These are phyloP conservation scores for Bacillus rossius DNA, from an alignment of 1,140 invertebrate species.

Conservation along the genomic window DNA sequence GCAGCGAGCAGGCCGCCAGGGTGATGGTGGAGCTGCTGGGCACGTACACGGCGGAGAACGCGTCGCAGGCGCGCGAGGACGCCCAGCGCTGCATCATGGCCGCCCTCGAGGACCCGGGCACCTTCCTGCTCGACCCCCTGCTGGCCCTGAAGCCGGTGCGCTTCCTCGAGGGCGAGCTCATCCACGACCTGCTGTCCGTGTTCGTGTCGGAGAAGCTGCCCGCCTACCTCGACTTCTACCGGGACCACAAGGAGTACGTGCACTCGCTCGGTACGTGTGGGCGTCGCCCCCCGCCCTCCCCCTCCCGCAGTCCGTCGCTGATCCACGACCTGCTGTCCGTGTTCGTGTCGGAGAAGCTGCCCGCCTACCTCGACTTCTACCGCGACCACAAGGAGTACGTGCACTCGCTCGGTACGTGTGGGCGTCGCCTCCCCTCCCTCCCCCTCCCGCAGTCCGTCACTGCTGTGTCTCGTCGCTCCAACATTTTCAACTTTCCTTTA, in stretches of 20 bases:
- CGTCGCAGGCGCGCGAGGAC: slow-evolving; percentile 92
- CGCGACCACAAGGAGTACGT: slow-evolving; percentile 92
- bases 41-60: slow-evolving; percentile 95
- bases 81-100: slow-evolving; percentile 94
- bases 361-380: slow-evolving; percentile 88
- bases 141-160: slow-evolving; percentile 90
- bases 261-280: slow-evolving; percentile 63
- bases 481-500: too few relatives aligned
- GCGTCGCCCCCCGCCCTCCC: too few relatives aligned
- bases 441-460: too few relatives aligned
- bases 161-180: slow-evolving; percentile 92
- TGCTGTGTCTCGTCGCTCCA: too few relatives aligned
- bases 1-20: slow-evolving; percentile 84
- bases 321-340: slow-evolving; percentile 95
- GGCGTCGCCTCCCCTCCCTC: too few relatives aligned
- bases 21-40: slow-evolving; percentile 95
- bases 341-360: slow-evolving; percentile 91
- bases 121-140: slow-evolving; percentile 91
- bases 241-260: slow-evolving; percentile 91
- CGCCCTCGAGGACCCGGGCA: slow-evolving; percentile 89
- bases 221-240: slow-evolving; percentile 87
- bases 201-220: slow-evolving; percentile 93
- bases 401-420: slow-evolving; percentile 63
- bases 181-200: slow-evolving; percentile 92
- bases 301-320: too few relatives aligned